Conservation (phyloP, 2,113 vertebrate species). For the Trogon melanurus region DNA sequence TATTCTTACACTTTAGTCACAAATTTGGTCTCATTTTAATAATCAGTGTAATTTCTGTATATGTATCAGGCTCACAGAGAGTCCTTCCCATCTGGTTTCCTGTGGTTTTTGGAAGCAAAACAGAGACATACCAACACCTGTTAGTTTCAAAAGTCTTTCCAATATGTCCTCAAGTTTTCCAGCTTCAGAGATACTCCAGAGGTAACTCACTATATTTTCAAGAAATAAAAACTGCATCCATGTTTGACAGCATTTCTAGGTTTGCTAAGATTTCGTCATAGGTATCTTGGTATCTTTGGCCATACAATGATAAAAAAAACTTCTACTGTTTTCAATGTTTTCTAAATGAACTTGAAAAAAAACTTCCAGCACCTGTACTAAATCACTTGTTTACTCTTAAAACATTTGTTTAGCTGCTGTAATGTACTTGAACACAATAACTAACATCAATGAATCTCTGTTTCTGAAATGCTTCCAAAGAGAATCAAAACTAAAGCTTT, state of each 20-base stretch:
- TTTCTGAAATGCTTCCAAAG: background rate
- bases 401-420: background rate
- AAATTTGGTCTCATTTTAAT: background rate
- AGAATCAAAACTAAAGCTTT: background rate
- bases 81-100: background rate
- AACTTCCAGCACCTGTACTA: background rate
- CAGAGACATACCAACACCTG: background rate
- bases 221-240: background rate
- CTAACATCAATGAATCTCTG: background rate
- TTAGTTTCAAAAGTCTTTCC: background rate
- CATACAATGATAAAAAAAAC: background rate
- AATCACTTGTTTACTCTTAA: background rate
- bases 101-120: background rate
- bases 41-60: background rate
- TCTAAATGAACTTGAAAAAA: background rate
- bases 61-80: background rate
- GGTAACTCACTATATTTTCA: background rate
- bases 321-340: background rate
- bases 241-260: background rate
- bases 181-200: background rate
- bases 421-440: background rate
- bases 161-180: background rate
- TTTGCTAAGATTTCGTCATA: background rate
- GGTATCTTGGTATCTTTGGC: background rate
- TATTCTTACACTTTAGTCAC: background rate